Conservation (phyloP, 2,113 vertebrate genomes). For the Rhizomys pruinosus region DNA sequence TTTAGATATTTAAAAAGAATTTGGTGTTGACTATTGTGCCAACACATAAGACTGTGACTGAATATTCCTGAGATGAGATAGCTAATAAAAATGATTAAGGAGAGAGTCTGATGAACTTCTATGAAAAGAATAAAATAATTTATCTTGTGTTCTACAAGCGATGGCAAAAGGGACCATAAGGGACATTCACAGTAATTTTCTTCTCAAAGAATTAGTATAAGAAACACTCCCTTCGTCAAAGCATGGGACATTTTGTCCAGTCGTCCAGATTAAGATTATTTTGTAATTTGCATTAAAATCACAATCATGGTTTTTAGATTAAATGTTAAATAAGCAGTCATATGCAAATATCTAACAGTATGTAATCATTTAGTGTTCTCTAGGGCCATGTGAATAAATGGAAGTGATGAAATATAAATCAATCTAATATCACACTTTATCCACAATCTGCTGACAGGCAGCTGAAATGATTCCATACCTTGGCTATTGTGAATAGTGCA, state of each 20-base stretch:
- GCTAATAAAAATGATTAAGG: constrained; percentile 53
- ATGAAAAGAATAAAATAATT: constrained; percentile 60
- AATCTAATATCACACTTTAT: neutral
- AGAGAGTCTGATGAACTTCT: constrained; percentile 46
- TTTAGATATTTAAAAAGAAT: constrained; percentile 40
- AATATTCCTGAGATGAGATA: constrained; percentile 26
- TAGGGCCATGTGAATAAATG: neutral
- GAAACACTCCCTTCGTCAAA: neutral
- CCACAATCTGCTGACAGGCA: neutral
- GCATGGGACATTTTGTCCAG: neutral
- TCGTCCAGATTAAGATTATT: constrained; percentile 22
- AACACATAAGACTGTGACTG: constrained; percentile 19
- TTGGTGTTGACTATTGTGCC: neutral
- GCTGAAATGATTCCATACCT: no score
- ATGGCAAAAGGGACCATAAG: constrained; percentile 6
- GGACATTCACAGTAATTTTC: neutral
- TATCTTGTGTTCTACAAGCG: constrained; percentile 1
- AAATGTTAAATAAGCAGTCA: neutral
- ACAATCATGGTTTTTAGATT: neutral
- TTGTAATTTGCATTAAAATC: constrained; percentile 7
- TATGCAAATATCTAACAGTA: neutral
- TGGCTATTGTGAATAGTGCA: neutral
- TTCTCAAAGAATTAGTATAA: neutral
- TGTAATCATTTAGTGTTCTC: neutral
- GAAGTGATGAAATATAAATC: neutral